Evolutionary conservation across 2,797 vertebrate species (phyloP), one percentile per base, ranked within the genome.

Genomic region (Chelidonichthys spinosus): DNA sequence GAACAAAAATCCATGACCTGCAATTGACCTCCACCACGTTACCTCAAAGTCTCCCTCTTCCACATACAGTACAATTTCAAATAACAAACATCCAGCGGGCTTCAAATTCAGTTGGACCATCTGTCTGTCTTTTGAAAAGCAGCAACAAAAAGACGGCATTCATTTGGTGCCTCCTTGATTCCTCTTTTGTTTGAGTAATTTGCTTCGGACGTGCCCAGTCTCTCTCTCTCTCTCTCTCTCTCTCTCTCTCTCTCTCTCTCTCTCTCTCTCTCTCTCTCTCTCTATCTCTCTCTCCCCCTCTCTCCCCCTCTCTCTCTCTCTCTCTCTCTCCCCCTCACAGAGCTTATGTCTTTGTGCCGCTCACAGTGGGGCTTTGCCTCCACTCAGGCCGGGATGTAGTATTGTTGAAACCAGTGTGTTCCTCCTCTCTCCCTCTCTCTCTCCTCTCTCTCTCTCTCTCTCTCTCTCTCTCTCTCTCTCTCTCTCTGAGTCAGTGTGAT

Each of bases 31-130:
- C 39, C 11, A 18, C 9, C n/a, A 18, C 10, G 32, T 59, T 14
- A 62, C 56, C 32, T 54, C 32, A 49, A 32, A n/a, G 32, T 6
- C 40, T 10, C 53, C 47, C 10, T 37, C 49, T 58, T 63, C 52
- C 33, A 36, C 63, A 15, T 37, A 35, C 59, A 40, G 43, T 58
- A 35, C 40, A 17, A 13, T 47, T 69, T 61, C 36, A 18, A 71
- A 43, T 25, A n/a, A 55, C 17, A 50, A 52, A 56, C 11, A 0
- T 65, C n/a, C 62, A 61, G 53, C 18, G 0, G 54, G 25, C 68
- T 71, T 62, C 50, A 10, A 59, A 63, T 89, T 90, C 79, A 64
- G 82, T 88, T 87, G 17, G 63, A 79, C 88, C 89, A 92, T 87
- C 90, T 90, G 89, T 82, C 79, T 58, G 33, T 81, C 85, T 74